phyloP scores from a whole-genome alignment of 2,888 invertebrate genomes.

The Sympetrum striolatum region DNA sequence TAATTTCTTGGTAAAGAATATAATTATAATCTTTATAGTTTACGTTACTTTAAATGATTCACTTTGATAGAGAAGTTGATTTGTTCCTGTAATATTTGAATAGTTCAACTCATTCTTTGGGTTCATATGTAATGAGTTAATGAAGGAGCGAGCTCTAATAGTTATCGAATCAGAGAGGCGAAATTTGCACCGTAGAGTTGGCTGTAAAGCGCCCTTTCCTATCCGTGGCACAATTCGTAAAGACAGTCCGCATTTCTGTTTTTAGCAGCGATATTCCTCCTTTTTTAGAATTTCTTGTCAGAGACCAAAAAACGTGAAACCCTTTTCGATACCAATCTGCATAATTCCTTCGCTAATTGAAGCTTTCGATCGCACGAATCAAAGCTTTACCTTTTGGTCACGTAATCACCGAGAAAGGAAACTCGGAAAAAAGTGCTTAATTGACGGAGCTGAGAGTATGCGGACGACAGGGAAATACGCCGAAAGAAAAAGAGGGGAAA shows the following conservation, averaged over 20 bases:
- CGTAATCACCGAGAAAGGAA: neutral
- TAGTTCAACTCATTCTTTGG: neutral
- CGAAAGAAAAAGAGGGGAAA: neutral
- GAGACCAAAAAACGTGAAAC: neutral
- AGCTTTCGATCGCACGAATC: neutral
- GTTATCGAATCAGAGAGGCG: neutral
- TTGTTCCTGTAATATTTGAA: too few species aligned
- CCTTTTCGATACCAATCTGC: neutral
- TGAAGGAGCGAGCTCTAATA: neutral
- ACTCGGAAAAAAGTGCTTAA: neutral
- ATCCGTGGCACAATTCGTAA: neutral
- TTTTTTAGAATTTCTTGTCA: neutral
- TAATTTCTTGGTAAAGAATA: too few species aligned
- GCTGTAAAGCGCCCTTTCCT: neutral
- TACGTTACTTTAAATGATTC: too few species aligned
- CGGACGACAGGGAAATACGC: neutral
- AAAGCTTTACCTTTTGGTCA: neutral
- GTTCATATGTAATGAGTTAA: neutral
- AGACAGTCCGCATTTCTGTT: neutral
- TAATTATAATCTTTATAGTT: too few species aligned
- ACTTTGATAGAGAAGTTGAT: too few species aligned
- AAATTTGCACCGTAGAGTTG: neutral
- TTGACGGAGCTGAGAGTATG: neutral
- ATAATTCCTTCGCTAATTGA: constrained; percentile 14
- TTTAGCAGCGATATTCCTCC: neutral